Base-by-base conservation (phyloP, 2,888 invertebrate species). In the Apotomis capreana region DNA sequence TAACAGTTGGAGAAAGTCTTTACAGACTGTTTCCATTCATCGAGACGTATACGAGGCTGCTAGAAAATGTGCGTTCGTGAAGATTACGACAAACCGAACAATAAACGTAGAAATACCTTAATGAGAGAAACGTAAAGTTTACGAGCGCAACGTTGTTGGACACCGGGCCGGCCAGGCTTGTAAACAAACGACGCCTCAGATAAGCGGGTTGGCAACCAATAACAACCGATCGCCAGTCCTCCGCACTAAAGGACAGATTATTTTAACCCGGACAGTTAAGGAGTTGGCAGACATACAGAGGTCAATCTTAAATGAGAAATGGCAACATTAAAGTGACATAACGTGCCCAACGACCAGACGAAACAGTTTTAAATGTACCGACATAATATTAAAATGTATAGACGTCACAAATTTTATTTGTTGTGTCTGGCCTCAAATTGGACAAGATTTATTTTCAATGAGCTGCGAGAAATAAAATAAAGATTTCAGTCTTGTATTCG, bases 141-240 rank as follows among this genome's bases (percentile, higher is more conserved):
- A 85, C 79, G 79, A 84, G 74, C 77, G 74, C 61, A 75, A 75
- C 76, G 76, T 77, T 77, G 79, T 77, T 75, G 79, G 80, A 81
- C 81, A 83, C 79, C 77, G 78, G 74, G 76, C 80, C 82, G 78
- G 81, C 77, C 76, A 79, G 80, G 76, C 77, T 84, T 83, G 86
- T 88, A 88, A 88, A 89, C 85, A 89, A 87, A 88, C 83, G 85
- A 79, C 76, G 80, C 80, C 78, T 75, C 78, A 83, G 86, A 86
- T 85, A 86, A 86, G 78, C 83, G 79, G 81, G 79, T 86, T 85
- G 84, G 83, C 85, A 86, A 84, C 80, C 81, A 79, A 76, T 79
- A 0, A 81, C 77, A 73, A 40, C 40, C 40, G 6, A 40, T 49
- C 49, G 80, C 78, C 74, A 73, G 75, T 78, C 77, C 78, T 77